A percentile compares a stretch with the other conserved stretches of the same genome.
Conservation (phyloP, 2,113 vertebrate genomes). For the Lanius ludovicianus region DNA sequence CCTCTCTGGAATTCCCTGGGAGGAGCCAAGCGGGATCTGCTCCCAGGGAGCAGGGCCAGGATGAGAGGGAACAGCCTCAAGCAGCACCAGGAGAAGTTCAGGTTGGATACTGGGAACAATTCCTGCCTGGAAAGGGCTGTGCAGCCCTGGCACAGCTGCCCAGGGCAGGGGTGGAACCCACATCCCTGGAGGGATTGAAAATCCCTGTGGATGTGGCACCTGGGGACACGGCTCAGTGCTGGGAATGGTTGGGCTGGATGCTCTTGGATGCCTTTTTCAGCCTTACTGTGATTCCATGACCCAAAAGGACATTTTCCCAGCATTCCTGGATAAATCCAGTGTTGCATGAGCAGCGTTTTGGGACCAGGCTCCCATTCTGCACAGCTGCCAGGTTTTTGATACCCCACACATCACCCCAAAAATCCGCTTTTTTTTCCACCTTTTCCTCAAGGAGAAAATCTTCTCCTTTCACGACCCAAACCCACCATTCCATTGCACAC, state of each 20-base stretch:
- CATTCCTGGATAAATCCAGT: accelerated
- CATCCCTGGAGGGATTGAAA: not conserved
- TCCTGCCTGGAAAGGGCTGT: not conserved
- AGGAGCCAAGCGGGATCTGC: not conserved
- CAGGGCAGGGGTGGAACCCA: not conserved
- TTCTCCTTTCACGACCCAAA: not conserved
- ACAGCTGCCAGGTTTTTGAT: not conserved
- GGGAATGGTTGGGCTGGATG: not conserved
- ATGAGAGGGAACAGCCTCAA: accelerated
- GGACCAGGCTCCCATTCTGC: not conserved
- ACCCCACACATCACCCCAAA: accelerated
- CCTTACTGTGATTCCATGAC: not conserved
- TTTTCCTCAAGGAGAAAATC: not conserved
- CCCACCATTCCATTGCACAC: not conserved
- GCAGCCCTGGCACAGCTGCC: no score
- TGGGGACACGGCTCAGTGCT: no score
- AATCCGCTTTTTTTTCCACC: not conserved
- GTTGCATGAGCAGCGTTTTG: accelerated
- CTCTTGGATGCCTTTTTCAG: not conserved
- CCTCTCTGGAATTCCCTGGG: not conserved
- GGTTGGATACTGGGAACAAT: not conserved
- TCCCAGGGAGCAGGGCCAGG: not conserved
- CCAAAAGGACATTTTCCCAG: not conserved
- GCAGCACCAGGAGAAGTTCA: not conserved
- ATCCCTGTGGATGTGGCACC: not conserved